phyloP scores from a whole-genome alignment of 2,888 invertebrate species.

The Harpalus rubripes region DNA sequence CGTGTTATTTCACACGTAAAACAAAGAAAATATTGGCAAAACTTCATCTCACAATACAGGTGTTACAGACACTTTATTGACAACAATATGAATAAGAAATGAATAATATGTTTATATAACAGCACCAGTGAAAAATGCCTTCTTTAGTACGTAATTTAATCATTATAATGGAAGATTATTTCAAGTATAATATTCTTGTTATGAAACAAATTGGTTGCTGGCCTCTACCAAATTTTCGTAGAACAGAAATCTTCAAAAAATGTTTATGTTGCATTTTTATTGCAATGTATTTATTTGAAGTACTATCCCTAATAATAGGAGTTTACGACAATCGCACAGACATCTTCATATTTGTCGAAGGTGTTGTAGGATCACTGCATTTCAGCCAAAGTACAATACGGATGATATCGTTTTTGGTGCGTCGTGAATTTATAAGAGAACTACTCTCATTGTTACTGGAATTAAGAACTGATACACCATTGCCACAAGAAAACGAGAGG shows the following conservation, averaged over 20 bases:
- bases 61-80: not conserved
- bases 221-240: not conserved
- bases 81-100: not conserved
- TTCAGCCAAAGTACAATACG: slow-evolving; percentile 1
- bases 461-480: slow-evolving; percentile 2
- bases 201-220: slow-evolving; percentile 29
- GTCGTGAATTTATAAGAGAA: not conserved
- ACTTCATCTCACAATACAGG: not conserved
- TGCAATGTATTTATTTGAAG: not conserved
- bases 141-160: too few relatives aligned
- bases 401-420: not conserved
- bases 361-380: not conserved
- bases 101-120: not conserved
- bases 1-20: not conserved
- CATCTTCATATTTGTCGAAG: slow-evolving; percentile 12
- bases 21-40: not conserved
- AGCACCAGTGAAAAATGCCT: too few relatives aligned
- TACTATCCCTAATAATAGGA: not conserved
- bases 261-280: not conserved
- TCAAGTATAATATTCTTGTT: slow-evolving; percentile 14
- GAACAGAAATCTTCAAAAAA: slow-evolving; percentile 9
- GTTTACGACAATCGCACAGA: slow-evolving; percentile 4
- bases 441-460: not conserved
- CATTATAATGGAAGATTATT: slow-evolving; percentile 19
- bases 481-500: not conserved